A percentile compares a stretch with the other conserved stretches of the same genome.
Evolutionary conservation across 2,797 vertebrate genomes (phyloP).

Genomic region (Acestrorhynchus altus): DNA sequence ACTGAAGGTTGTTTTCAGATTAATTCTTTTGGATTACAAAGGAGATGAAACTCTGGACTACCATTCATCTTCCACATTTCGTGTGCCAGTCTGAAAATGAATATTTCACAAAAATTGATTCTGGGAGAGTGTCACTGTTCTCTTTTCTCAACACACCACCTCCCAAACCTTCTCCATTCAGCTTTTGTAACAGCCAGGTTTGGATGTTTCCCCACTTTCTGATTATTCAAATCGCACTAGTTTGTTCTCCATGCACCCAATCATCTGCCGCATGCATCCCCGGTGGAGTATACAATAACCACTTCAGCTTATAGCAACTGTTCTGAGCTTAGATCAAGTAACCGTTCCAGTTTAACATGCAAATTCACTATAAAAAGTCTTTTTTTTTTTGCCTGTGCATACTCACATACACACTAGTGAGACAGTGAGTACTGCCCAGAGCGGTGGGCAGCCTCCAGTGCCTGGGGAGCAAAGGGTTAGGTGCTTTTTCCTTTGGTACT

Average conservation of each 20-base stretch:
- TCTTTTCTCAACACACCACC: neutral
- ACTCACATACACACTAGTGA: too few relatives aligned
- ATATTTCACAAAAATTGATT: constrained; percentile 37
- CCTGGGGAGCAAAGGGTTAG: too few relatives aligned
- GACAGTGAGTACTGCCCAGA: too few relatives aligned
- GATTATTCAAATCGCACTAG: neutral
- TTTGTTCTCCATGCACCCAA: neutral
- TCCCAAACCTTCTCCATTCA: neutral
- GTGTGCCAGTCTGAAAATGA: constrained; percentile 21
- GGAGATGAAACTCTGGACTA: constrained; percentile 21
- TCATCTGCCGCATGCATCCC: too few relatives aligned
- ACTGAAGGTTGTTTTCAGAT: constrained; percentile 4
- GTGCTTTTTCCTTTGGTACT: too few relatives aligned
- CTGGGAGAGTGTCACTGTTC: constrained; percentile 7
- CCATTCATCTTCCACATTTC: constrained; percentile 20
- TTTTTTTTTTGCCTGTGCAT: too few relatives aligned
- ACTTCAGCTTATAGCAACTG: too few relatives aligned
- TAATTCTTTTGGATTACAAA: constrained; percentile 29
- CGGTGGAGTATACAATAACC: too few relatives aligned
- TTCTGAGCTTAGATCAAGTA: too few relatives aligned
- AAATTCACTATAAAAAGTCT: too few relatives aligned
- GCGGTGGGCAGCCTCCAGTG: too few relatives aligned
- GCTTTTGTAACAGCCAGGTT: neutral
- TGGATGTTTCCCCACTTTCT: neutral
- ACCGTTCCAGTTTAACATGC: too few relatives aligned